phyloP scores from a whole-genome alignment of 2,113 vertebrate species.

The Trematomus loennbergii region DNA sequence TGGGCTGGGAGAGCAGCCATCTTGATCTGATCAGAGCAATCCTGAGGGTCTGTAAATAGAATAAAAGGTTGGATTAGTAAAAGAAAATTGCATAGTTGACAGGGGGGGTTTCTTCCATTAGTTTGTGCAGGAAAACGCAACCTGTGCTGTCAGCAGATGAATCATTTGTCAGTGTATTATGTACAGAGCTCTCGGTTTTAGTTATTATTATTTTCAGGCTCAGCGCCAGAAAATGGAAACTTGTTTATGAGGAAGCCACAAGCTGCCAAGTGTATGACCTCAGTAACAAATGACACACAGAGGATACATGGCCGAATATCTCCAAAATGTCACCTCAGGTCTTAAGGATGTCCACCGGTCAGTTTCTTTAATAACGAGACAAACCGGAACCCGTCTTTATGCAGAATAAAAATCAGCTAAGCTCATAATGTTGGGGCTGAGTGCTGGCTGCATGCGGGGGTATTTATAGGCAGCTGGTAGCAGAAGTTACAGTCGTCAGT shows the following conservation, averaged over 20 bases:
- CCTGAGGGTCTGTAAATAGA: constrained; percentile 31
- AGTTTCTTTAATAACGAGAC: constrained; percentile 25
- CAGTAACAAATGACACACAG: neutral
- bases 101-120: neutral
- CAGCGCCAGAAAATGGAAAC: neutral
- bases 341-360: neutral
- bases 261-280: constrained; percentile 24
- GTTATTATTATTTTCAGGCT: neutral
- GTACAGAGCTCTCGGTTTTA: neutral
- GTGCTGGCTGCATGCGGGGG: constrained; percentile 4
- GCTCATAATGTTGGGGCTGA: constrained; percentile 15
- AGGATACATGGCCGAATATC: constrained; percentile 3
- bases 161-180: neutral
- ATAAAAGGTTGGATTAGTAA: constrained; percentile 25
- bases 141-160: neutral
- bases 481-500: constrained; percentile 48
- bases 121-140: neutral
- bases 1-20: constrained; percentile 44
- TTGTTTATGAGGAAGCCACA: constrained; percentile 33
- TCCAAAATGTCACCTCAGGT: constrained; percentile 27
- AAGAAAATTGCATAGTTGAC: constrained; percentile 17
- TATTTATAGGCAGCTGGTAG: constrained; percentile 58
- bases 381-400: neutral
- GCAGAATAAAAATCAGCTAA: constrained; percentile 7
- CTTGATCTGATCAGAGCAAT: constrained; percentile 48